Base-by-base conservation (phyloP, 2,113 vertebrate species). In the Progne subis region DNA sequence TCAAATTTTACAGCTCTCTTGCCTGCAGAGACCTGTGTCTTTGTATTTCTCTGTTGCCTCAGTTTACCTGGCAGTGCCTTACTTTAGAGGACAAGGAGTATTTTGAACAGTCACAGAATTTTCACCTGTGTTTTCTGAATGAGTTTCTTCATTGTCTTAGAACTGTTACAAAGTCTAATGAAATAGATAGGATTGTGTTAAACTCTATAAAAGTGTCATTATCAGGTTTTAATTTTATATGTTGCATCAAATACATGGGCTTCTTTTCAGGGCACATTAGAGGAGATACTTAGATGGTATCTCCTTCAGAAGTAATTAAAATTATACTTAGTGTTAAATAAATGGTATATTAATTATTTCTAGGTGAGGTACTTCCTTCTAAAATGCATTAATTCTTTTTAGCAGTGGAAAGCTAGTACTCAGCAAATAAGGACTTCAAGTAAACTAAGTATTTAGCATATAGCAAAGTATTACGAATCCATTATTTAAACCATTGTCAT, bases 351-450 rank as follows among this genome's bases (percentile, higher is more conserved):
- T 82, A 87, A 86, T 91, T 95, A 50, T 84, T 92, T 88, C 49
- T 84, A 82, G 8, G 56, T 70, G 77, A 94, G 82, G 76, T 67
- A 72, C 21, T 94, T 91, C 18, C 65, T 78, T 78, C 81, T 95
- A 68, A 97, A 96, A 97, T 88, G 79, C 70, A 60, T 85, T 88
- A 34, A 3, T 90, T 79, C 60, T 71, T 93, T 92, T 95, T 72
- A 94, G 87, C 65, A 52, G 87, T 91, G 86, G 80, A 92, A 94
- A 92, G 78, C 82, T 96, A 81, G 89, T 95, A 95, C 81, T 95
- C 76, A 86, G 93, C 96, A 97, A 87, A 94, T 92, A 92, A 94
- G 80, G 77, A 92, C 84, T 91, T 95, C 25, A 67, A 79, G 44
- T 88, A 86, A 93, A 83, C 47, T 14, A 19, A 63, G 64, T 92